phyloP scores from a whole-genome alignment of 2,888 invertebrate genomes.

The Phlogophora meticulosa region DNA sequence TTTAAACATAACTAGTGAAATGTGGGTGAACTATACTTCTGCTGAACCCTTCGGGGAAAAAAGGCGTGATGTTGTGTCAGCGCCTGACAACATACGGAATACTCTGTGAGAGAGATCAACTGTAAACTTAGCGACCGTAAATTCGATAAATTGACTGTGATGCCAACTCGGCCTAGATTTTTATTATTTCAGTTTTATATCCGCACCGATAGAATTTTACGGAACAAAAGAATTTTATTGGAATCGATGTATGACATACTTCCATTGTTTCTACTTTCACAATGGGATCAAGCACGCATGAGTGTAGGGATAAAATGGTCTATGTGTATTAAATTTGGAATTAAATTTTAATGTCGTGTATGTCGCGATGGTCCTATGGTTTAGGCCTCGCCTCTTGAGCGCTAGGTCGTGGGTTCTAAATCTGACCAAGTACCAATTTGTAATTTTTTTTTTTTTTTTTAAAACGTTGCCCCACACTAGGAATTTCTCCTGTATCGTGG shows the following conservation, averaged over 20 bases:
- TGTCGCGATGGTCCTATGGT: no score
- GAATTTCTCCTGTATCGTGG: no score
- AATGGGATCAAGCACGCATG: not conserved
- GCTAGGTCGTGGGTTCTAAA: no score
- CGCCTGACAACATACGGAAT: not conserved
- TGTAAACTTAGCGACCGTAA: no score
- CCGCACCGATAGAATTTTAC: not conserved
- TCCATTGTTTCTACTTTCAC: not conserved
- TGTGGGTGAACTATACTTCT: no score
- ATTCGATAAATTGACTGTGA: not conserved
- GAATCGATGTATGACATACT: conserved; percentile 3
- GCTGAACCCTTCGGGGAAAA: no score
- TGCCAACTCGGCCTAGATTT: not conserved
- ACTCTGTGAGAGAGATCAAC: not conserved
- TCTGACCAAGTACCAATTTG: no score
- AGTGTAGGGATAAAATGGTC: not conserved
- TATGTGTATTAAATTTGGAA: not conserved
- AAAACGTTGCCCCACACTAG: no score
- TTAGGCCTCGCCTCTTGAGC: no score
- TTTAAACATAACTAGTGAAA: no score
- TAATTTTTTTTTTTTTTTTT: no score
- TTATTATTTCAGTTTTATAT: not conserved
- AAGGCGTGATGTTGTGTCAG: no score
- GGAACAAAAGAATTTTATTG: not conserved
- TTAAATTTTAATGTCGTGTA: not conserved